phyloP scores from a whole-genome alignment of 2,888 invertebrate genomes.

The Adelognathus sp. region DNA sequence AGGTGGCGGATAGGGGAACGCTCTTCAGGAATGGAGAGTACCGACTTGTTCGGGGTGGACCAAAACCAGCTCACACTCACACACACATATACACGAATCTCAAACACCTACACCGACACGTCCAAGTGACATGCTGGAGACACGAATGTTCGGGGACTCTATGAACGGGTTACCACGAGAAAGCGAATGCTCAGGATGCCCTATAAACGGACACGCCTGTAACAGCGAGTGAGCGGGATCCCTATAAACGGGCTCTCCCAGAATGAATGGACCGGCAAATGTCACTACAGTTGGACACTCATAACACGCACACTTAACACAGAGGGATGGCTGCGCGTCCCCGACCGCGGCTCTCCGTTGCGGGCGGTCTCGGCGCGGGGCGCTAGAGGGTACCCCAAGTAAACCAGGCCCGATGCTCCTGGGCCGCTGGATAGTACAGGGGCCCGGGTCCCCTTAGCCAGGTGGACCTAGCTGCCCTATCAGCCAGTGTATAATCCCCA shows the following conservation, averaged over 20 bases:
- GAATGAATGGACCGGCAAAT: neutral
- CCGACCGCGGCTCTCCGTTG: neutral
- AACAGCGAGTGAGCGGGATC: neutral
- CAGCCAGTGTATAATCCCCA: slow-evolving; percentile 28
- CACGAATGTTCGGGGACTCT: neutral
- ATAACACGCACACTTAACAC: neutral
- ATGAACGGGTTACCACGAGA: neutral
- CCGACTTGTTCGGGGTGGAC: slow-evolving; percentile 17
- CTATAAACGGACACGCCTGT: neutral
- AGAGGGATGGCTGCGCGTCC: neutral
- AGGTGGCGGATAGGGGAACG: slow-evolving; percentile 18
- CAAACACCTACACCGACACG: neutral
- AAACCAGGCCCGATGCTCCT: slow-evolving; percentile 14
- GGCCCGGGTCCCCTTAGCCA: slow-evolving; percentile 29
- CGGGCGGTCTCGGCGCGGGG: neutral
- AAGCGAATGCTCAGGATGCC: neutral
- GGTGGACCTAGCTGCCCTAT: slow-evolving; percentile 30
- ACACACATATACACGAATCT: neutral
- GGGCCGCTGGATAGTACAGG: slow-evolving; percentile 43
- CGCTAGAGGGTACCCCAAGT: slow-evolving; percentile 12
- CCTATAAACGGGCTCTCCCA: slow-evolving; percentile 14
- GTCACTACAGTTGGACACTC: neutral
- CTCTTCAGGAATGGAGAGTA: neutral
- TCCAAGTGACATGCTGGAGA: neutral
- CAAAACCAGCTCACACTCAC: slow-evolving; percentile 2